Base-by-base conservation (phyloP, 2,113 vertebrate species). In the Triplophysa dalaica region DNA sequence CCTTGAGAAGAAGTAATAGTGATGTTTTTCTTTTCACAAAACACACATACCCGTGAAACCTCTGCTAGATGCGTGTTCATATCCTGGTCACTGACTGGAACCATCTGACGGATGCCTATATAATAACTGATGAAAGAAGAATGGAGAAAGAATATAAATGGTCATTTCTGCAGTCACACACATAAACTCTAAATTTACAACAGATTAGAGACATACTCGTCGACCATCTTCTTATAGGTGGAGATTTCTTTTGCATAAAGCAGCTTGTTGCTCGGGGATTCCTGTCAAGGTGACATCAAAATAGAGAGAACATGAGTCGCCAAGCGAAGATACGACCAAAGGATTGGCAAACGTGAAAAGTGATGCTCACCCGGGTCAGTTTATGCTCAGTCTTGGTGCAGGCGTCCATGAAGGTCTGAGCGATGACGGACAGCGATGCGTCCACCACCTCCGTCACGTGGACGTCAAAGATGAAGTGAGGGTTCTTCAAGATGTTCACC, bases 151-250 rank as follows among this genome's bases (percentile, higher is more conserved):
- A 67, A 21, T 16, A 19, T 13, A 12, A 69, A 19, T 48, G 6
- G 24, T 14, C 29, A 12, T 8, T 22, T 24, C 12, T 58, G 2
- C 1, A 0, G 64, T 45, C 33, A 13, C 6, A 48, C 11, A 63
- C 41, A 77, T 8, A 50, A 2, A 1, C 29, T 16, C 17, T 1
- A 61, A 2, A 62, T 14, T 29, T 4, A 2, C 52, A 82, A 21
- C 16, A 6, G 29, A 75, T 17, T 12, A 60, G 0, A 70, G 2
- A 97, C 97, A 97, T 90, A 99, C 97, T 98, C 96, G 81, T 99
- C 97, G 75, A 99, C 97, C 97, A 98, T 98, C 92, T 97, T 99
- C 94, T 98, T 99, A 78, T 99, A 99, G 1, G 96, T 96, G 9
- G 94, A 98, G 84, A 99, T 99, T 90, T 99, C 97, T 91, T 98